Evolutionary conservation across 2,888 invertebrate genomes (phyloP), one percentile per base, ranked within the genome.

Genomic region (Ophioninae sp.): DNA sequence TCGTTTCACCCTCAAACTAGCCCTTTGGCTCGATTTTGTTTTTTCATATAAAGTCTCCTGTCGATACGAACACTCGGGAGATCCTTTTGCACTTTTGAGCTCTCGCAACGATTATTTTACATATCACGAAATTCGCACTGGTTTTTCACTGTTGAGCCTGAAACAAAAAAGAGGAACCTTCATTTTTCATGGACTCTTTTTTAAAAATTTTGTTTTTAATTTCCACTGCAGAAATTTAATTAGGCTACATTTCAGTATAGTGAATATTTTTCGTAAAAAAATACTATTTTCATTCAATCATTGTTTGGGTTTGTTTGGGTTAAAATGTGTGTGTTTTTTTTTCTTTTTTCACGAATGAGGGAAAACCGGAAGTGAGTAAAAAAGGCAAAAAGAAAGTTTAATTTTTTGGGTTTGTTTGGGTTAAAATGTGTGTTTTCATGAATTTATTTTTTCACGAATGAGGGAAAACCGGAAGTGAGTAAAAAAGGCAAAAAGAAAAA

Each of bases 1-100:
- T 87, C 86, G 56, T 81, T 81, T 65, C 51, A 71, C 39, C 78
- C 39, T 71, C 74, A 59, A 79, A 65, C 59, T 79, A 30, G 23
- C n/a, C 59, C 23, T 30, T 58, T 58, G 59, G 23, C 10, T 65
- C 30, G 64, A 74, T 41, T 13, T 44, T 56, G n/a, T 68, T 63
- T 74, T 58, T 58, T 9, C 30, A 30, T 30, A 58, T 61, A 13
- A 56, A 17, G 20, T 68, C 30, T 61, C 10, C 61, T 68, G 23
- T 68, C 44, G 65, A 7, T 71, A 13, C 75, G 13, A 3, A 65
- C 23, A 74, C 61, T 69, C 71, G 39, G 39, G 22, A 22, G 23
- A 63, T 67, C 22, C 51, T 13, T 39, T 39, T 7, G 58, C 67
- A 58, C 30, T 77, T 79, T 81, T 65, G 79, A 72, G 23, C 59